A percentile compares a stretch with the other conserved stretches of the same genome.
phyloP scores from a whole-genome alignment of 2,888 invertebrate species.

The Schrankia costaestrigalis region DNA sequence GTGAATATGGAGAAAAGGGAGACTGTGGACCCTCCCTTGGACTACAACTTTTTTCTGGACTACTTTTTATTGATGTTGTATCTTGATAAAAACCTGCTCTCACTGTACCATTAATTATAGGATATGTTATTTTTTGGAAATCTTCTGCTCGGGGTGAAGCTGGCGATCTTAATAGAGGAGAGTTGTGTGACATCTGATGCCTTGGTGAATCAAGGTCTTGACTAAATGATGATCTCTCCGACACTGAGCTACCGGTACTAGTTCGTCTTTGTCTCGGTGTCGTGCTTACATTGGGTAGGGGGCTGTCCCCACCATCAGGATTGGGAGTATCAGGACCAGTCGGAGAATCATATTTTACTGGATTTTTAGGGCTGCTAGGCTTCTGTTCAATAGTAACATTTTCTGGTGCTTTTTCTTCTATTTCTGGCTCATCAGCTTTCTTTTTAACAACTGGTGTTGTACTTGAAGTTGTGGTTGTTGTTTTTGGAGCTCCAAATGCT shows the following conservation, averaged over 20 bases:
- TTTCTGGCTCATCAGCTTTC: conserved; percentile 80
- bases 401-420: conserved; percentile 64
- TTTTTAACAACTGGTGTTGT: conserved; percentile 72
- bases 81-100: conserved; percentile 95
- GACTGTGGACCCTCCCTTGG: conserved; percentile 85
- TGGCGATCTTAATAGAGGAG: conserved; percentile 87
- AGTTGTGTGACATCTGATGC: conserved; percentile 87
- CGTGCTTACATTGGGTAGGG: conserved; percentile 50
- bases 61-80: conserved; percentile 90
- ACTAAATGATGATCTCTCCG: conserved; percentile 89
- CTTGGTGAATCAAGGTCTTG: conserved; percentile 88
- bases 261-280: conserved; percentile 83
- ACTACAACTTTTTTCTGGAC: conserved; percentile 91
- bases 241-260: conserved; percentile 89
- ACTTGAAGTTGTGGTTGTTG: conserved; percentile 68
- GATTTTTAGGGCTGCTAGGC: conserved; percentile 53
- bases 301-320: conserved; percentile 70
- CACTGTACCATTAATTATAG: conserved; percentile 89
- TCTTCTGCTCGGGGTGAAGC: conserved; percentile 88
- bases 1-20: conserved; percentile 70
- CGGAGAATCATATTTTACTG: conserved; percentile 64
- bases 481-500: conserved; percentile 93
- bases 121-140: conserved; percentile 84
- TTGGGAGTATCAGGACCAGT: conserved; percentile 60
- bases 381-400: conserved; percentile 47